phyloP scores from a whole-genome alignment of 30 jellyfish, hydroid and myxozoan species.

The Pseudorhiza aurosa region DNA sequence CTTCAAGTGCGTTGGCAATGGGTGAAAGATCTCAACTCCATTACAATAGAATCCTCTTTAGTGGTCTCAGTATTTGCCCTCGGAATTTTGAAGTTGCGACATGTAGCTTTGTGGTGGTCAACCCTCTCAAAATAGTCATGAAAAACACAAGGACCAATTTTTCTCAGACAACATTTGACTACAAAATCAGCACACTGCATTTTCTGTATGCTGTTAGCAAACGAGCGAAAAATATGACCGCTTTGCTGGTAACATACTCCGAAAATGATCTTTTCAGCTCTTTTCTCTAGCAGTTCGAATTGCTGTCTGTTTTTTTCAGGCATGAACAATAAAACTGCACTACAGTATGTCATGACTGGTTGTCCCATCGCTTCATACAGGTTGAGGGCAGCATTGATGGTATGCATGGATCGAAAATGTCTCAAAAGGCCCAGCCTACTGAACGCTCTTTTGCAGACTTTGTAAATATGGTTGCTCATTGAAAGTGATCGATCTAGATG shows the following conservation, averaged over 20 bases:
- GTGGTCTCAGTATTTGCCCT: slow-evolving; percentile 52
- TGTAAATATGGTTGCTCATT: slow-evolving; percentile 17
- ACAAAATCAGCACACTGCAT: slow-evolving; percentile 69
- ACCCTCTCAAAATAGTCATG: slow-evolving; percentile 38
- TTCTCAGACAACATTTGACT: slow-evolving; percentile 48
- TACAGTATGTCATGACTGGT: slow-evolving; percentile 55
- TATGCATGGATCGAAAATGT: slow-evolving; percentile 51
- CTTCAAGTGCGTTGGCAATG: slow-evolving; percentile 48
- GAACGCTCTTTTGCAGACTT: slow-evolving; percentile 51
- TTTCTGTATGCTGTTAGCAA: slow-evolving; percentile 52
- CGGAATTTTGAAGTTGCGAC: slow-evolving; percentile 42
- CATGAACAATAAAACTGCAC: slow-evolving; percentile 47
- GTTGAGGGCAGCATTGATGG: slow-evolving; percentile 74
- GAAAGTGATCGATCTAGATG: slow-evolving; percentile 46
- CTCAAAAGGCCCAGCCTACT: slow-evolving; percentile 52
- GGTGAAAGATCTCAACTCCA: slow-evolving; percentile 26
- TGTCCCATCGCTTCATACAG: slow-evolving; percentile 62
- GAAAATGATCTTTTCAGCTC: slow-evolving; percentile 41
- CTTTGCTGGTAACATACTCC: slow-evolving; percentile 40
- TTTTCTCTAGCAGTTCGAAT: slow-evolving; percentile 43
- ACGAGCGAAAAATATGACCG: slow-evolving; percentile 53
- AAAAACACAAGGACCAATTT: slow-evolving; percentile 47
- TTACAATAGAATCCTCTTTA: slow-evolving; percentile 32
- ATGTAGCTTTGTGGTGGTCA: slow-evolving; percentile 48
- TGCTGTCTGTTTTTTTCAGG: slow-evolving; percentile 38